Conservation (phyloP, 1,140 invertebrate genomes). For the Trigoniulus corallinus region DNA sequence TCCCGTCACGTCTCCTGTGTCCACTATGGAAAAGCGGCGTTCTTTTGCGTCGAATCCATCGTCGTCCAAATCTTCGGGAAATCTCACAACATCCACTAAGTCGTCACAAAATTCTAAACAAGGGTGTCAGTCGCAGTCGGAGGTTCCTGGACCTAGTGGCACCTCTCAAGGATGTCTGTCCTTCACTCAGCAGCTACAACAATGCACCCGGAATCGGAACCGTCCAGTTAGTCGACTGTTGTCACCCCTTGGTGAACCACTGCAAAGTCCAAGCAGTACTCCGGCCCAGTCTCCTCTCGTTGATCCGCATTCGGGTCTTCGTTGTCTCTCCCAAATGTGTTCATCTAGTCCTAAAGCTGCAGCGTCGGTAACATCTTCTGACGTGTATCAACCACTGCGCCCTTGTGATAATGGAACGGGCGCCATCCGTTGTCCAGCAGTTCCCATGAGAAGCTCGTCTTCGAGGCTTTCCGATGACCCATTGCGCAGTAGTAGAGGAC, state of each 20-base stretch:
- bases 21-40: constrained; percentile 41
- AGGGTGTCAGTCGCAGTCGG: constrained; percentile 17
- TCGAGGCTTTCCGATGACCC: constrained; percentile 16
- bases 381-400: constrained; percentile 27
- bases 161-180: constrained; percentile 25
- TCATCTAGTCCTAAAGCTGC: not conserved
- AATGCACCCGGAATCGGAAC: constrained; percentile 28
- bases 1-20: constrained; percentile 41
- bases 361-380: constrained; percentile 16
- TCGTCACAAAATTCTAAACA: constrained; percentile 36
- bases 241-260: constrained; percentile 54
- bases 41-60: constrained; percentile 57
- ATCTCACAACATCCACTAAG: constrained; percentile 44
- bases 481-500: constrained; percentile 1
- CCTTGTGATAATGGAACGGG: constrained; percentile 19
- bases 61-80: constrained; percentile 51
- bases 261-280: constrained; percentile 63
- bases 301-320: constrained; percentile 24
- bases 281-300: constrained; percentile 65
- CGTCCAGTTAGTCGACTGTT: constrained; percentile 31
- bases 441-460: constrained; percentile 15
- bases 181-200: constrained; percentile 60
- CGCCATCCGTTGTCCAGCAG: constrained; percentile 1
- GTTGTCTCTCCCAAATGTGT: not conserved
- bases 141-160: constrained; percentile 20